Base-by-base conservation (phyloP, 2,113 vertebrate genomes). In the Haemorhous mexicanus region DNA sequence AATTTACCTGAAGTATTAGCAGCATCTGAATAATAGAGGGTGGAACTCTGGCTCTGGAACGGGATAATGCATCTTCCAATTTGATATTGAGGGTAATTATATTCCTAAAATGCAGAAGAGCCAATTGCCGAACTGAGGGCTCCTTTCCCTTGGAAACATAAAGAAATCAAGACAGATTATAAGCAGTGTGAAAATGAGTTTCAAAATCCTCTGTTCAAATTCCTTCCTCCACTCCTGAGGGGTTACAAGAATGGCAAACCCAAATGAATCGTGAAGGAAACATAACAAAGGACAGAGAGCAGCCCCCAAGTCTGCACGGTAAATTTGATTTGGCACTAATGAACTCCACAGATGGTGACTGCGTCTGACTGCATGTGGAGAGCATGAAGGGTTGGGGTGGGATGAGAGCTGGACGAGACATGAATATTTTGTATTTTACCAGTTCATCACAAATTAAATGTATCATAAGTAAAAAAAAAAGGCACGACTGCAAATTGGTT, bases 1-100 rank as follows among this genome's bases (percentile, higher is more conserved):
- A 32, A 47, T 63, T 88, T 97, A 99, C 99, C 99, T 99, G 99
- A 27, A 99, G 98, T 87, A 99, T 98, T 78, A 99, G 98, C 94
- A 99, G 98, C 99, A 99, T 99, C 97, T 99, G 99, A 73, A 99
- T 98, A 56, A 99, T 98, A 73, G 99, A 99, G 7, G 99, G 98
- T 20, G 99, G 99, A 55, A 99, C 98, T 33, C 99, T 97, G 50
- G 99, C 99, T 11, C 98, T 98, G 41, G 98, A 97, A 17, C 99
- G 98, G 63, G 98, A 98, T 83, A 99, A 95, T 7, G 99, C 99
- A 35, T 99, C 99, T 52, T 99, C 99, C 91, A 99, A 96, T 95
- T 98, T 99, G 90, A 99, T 98, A 82, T 99, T 99, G 62, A 99
- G 98, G 50, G 99, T 97, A 96, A 99, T 99, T 91, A 99, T 98